Conservation (phyloP, 1,140 invertebrate species). For the Chrysomallon squamiferum region DNA sequence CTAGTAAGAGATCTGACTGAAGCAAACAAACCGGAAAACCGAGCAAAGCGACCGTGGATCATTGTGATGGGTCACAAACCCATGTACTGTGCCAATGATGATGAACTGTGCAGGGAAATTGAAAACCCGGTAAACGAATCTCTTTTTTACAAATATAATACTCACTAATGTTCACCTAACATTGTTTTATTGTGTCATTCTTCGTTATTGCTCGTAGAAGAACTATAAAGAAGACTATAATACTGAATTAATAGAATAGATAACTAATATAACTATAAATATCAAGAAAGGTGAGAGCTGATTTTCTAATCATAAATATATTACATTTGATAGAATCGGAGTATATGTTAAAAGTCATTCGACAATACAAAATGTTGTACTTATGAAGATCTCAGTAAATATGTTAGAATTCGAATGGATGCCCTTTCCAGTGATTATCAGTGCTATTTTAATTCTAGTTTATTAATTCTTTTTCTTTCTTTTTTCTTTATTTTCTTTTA, state of each 20-base stretch:
- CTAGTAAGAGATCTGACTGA: slow-evolving; percentile 39
- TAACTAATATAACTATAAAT: too few relatives aligned
- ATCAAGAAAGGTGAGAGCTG: too few relatives aligned
- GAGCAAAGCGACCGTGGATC: slow-evolving; percentile 53
- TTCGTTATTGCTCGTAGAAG: neutral
- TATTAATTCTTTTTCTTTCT: too few relatives aligned
- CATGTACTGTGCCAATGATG: slow-evolving; percentile 54
- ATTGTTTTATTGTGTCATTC: neutral
- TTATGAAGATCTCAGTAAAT: too few relatives aligned
- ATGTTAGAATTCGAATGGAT: too few relatives aligned
- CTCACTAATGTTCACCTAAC: neutral
- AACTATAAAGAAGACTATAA: neutral
- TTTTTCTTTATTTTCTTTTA: too few relatives aligned
- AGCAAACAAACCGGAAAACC: slow-evolving; percentile 46
- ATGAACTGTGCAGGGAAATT: slow-evolving; percentile 30
- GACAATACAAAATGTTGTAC: too few relatives aligned
- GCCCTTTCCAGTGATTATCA: too few relatives aligned
- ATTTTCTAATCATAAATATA: too few relatives aligned
- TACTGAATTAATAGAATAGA: neutral
- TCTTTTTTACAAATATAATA: neutral
- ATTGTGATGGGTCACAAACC: slow-evolving; percentile 57
- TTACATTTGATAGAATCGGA: too few relatives aligned
- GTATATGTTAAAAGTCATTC: too few relatives aligned
- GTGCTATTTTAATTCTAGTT: too few relatives aligned
- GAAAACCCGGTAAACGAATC: slow-evolving; percentile 22